Evolutionary conservation across 2,113 vertebrate genomes (phyloP).

Genomic region (Pelvicachromis taeniatus): DNA sequence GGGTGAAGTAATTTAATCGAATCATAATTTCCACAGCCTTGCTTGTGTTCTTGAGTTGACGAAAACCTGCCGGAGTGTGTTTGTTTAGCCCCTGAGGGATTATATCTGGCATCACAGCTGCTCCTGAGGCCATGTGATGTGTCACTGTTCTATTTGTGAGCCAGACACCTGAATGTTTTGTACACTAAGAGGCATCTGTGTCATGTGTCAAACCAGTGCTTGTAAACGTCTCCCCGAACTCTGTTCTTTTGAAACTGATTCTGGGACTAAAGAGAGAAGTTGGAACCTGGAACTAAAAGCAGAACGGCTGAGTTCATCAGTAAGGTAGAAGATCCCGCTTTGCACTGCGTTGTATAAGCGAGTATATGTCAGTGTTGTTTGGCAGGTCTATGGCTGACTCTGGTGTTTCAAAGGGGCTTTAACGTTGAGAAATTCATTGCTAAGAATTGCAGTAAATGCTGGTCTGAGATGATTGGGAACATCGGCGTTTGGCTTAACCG

Average conservation of each 20-base stretch:
- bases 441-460: background rate
- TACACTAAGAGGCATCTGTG: slow-evolving; percentile 6
- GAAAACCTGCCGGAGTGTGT: background rate
- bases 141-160: slow-evolving; percentile 63
- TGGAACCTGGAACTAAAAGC: background rate
- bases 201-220: slow-evolving; percentile 7
- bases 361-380: background rate
- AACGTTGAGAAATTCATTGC: background rate
- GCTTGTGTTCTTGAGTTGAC: background rate
- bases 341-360: background rate
- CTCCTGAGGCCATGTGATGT: slow-evolving; percentile 29
- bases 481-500: background rate
- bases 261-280: background rate
- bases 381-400: background rate
- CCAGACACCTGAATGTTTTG: slow-evolving; percentile 45
- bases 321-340: background rate
- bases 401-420: background rate
- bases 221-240: background rate
- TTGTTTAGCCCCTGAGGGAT: background rate
- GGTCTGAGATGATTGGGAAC: background rate
- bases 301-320: background rate
- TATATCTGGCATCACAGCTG: slow-evolving; percentile 38
- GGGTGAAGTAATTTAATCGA: background rate
- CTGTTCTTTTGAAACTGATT: background rate
- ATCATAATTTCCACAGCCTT: background rate